Evolutionary conservation across 1,140 invertebrate genomes (phyloP).

Genomic region (Latrodectus geometricus): DNA sequence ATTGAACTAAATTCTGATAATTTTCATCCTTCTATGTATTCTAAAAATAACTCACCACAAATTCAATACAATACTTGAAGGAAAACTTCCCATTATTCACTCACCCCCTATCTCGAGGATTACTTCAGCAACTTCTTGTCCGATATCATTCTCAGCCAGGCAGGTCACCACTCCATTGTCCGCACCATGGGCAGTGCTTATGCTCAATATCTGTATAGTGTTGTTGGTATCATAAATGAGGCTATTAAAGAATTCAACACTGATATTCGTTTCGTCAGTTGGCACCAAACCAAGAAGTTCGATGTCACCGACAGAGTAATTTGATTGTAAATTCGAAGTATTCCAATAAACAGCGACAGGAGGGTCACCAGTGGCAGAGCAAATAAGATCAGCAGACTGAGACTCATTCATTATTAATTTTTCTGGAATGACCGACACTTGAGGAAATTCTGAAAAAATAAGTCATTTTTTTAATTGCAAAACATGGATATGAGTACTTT

Average conservation of each 20-base stretch:
- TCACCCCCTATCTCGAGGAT: slow-evolving; percentile 59
- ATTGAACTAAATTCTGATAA: no score
- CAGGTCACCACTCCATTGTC: slow-evolving; percentile 62
- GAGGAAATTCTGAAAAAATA: slow-evolving; percentile 62
- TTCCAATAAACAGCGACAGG: slow-evolving; percentile 58
- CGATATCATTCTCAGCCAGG: slow-evolving; percentile 62
- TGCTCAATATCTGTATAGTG: slow-evolving; percentile 39
- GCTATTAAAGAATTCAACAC: not conserved
- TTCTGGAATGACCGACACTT: slow-evolving; percentile 47
- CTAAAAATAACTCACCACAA: no score
- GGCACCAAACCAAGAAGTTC: slow-evolving; percentile 17
- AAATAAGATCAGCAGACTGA: slow-evolving; percentile 55
- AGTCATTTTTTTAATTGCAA: no score
- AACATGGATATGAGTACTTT: no score
- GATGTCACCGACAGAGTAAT: slow-evolving; percentile 32
- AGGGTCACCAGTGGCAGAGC: slow-evolving; percentile 61
- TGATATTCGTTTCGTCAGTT: not conserved
- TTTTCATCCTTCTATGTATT: no score
- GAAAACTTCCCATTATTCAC: no score
- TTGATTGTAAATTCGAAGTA: slow-evolving; percentile 16
- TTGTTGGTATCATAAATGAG: slow-evolving; percentile 4
- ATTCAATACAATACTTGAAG: no score
- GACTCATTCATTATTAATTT: slow-evolving; percentile 60
- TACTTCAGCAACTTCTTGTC: slow-evolving; percentile 34
- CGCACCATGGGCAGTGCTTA: slow-evolving; percentile 9